phyloP scores from a whole-genome alignment of 2,888 invertebrate genomes.

The Nomada hirtipes region DNA sequence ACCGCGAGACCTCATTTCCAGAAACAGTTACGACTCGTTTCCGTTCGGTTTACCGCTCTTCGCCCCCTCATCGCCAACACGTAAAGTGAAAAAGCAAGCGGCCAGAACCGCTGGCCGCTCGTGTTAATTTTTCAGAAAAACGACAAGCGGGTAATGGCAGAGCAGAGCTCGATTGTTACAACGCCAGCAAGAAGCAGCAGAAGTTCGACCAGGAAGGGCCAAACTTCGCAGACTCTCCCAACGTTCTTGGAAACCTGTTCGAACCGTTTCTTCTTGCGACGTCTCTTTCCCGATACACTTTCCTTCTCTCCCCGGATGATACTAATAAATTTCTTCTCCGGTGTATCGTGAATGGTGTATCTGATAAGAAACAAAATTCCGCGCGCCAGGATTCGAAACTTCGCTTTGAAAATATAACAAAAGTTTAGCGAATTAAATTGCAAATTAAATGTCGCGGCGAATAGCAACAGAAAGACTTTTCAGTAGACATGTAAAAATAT shows the following conservation, averaged over 20 bases:
- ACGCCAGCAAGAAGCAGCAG: not conserved
- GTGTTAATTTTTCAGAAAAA: constrained; percentile 42
- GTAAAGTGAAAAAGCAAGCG: constrained; percentile 4
- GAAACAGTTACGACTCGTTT: not conserved
- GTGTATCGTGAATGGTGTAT: no score
- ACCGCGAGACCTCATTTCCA: not conserved
- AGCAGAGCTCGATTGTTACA: constrained; percentile 13
- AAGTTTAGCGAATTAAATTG: no score
- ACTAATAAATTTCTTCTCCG: no score
- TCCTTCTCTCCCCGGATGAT: constrained; percentile 10
- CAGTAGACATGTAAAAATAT: no score
- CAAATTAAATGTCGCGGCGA: no score
- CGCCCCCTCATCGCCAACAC: not conserved
- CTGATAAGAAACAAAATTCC: no score
- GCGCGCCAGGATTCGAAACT: no score
- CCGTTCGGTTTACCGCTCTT: not conserved
- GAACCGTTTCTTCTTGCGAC: not conserved
- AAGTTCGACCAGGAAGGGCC: not conserved
- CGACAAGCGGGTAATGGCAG: not conserved
- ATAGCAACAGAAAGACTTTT: no score
- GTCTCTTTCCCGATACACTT: not conserved
- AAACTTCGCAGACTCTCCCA: constrained; percentile 28
- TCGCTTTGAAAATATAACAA: no score
- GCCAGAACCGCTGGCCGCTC: not conserved
- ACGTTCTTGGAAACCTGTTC: constrained; percentile 22